phyloP scores from a whole-genome alignment of 2,888 invertebrate genomes.

The Plusia festucae region DNA sequence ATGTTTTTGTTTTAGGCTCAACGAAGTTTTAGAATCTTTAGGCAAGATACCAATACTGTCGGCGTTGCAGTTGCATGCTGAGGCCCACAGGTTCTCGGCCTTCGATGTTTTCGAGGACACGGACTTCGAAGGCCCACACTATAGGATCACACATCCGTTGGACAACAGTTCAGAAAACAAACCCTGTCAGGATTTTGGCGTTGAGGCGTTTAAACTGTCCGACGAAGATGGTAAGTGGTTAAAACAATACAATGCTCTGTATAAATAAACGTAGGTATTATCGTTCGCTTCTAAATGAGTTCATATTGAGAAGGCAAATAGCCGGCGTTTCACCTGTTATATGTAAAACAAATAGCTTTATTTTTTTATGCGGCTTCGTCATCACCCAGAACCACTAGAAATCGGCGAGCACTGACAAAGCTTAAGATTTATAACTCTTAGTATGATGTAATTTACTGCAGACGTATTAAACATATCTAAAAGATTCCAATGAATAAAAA shows the following conservation, averaged over 20 bases:
- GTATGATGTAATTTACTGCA: background rate
- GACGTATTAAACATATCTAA: background rate
- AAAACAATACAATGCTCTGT: slow-evolving; percentile 28
- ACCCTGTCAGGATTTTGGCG: slow-evolving; percentile 80
- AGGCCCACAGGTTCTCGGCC: slow-evolving; percentile 90
- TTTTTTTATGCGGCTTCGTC: slow-evolving; percentile 5
- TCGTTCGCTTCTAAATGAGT: slow-evolving; percentile 27
- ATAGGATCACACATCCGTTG: slow-evolving; percentile 76
- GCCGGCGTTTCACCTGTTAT: background rate
- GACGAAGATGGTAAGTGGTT: slow-evolving; percentile 83
- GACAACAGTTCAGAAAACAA: slow-evolving; percentile 80
- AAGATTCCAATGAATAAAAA: background rate
- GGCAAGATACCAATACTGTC: slow-evolving; percentile 95
- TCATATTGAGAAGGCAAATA: slow-evolving; percentile 34
- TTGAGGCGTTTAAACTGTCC: slow-evolving; percentile 83
- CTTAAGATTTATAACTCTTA: background rate
- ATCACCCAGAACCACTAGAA: background rate
- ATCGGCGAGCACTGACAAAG: background rate
- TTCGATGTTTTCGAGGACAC: slow-evolving; percentile 90
- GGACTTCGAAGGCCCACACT: slow-evolving; percentile 82
- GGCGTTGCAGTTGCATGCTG: slow-evolving; percentile 91
- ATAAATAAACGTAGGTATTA: slow-evolving; percentile 28
- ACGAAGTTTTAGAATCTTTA: slow-evolving; percentile 92
- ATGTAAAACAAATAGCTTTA: background rate
- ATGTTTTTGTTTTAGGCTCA: slow-evolving; percentile 89